Evolutionary conservation across 2,888 invertebrate species (phyloP).

Genomic region (Phengaris alcon): DNA sequence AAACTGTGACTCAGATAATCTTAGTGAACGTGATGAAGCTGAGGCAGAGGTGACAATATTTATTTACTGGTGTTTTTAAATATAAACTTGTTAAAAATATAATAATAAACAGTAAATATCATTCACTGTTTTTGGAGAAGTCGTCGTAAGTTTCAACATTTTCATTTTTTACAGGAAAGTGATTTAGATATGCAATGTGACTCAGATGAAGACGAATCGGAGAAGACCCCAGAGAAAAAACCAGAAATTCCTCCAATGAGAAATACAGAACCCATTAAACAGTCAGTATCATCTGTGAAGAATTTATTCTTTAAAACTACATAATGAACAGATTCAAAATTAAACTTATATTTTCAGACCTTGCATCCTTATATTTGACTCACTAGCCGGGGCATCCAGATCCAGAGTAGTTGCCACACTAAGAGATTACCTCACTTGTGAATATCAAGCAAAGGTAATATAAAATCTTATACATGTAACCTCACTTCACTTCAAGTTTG

Average conservation of each 20-base stretch:
- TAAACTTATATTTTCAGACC: slow-evolving; percentile 82
- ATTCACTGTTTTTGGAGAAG: too few relatives aligned
- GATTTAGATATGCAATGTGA: slow-evolving; percentile 77
- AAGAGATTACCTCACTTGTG: slow-evolving; percentile 93
- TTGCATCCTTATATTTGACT: slow-evolving; percentile 97
- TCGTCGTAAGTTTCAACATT: too few relatives aligned
- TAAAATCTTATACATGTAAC: neutral
- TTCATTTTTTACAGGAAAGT: slow-evolving; percentile 62
- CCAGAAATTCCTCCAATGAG: slow-evolving; percentile 50
- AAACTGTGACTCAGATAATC: slow-evolving; percentile 84
- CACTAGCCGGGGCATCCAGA: slow-evolving; percentile 89
- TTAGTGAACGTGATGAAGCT: slow-evolving; percentile 87
- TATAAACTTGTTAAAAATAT: too few relatives aligned
- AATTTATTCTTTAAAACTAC: slow-evolving; percentile 29
- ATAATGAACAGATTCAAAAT: slow-evolving; percentile 12
- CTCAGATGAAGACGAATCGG: slow-evolving; percentile 68
- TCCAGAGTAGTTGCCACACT: slow-evolving; percentile 92
- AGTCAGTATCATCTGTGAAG: slow-evolving; percentile 69
- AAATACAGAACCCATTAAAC: slow-evolving; percentile 80
- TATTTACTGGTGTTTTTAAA: neutral
- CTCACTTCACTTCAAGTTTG: too few relatives aligned
- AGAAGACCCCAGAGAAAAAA: slow-evolving; percentile 62
- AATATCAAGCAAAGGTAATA: slow-evolving; percentile 86
- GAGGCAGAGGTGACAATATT: slow-evolving; percentile 82
- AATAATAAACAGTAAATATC: too few relatives aligned